Conservation (phyloP, 2,113 vertebrate species). For the Myiozetetes cayanensis region DNA sequence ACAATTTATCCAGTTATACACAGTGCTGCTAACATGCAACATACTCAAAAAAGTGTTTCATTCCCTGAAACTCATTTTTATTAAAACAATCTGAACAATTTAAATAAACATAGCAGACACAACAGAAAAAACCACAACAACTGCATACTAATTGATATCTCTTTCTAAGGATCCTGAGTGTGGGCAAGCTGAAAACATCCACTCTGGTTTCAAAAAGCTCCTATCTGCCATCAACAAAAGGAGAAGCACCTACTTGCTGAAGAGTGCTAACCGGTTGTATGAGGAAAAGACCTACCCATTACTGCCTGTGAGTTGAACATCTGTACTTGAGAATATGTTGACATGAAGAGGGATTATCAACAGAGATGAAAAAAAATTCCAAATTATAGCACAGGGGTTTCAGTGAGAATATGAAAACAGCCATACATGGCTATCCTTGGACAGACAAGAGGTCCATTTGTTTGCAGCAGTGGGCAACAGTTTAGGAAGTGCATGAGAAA, state of each 20-base stretch:
- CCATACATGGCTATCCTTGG: fast-evolving
- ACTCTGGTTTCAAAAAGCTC: conserved; percentile 51
- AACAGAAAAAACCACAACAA: neutral
- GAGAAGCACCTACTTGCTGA: conserved; percentile 54
- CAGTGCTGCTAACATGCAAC: neutral
- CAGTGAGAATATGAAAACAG: neutral
- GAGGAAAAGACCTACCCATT: conserved; percentile 61
- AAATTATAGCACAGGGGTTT: neutral
- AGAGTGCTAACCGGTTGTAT: conserved; percentile 62
- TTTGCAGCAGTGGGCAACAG: neutral
- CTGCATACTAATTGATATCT: neutral
- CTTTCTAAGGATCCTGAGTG: conserved; percentile 49
- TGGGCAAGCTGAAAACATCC: conserved; percentile 5
- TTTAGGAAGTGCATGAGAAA: neutral
- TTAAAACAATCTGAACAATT: neutral
- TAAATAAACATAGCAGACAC: neutral
- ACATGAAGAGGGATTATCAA: neutral
- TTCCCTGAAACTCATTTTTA: neutral
- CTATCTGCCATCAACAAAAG: conserved; percentile 48
- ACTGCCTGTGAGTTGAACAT: conserved; percentile 16
- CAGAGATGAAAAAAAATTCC: neutral
- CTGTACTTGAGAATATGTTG: neutral
- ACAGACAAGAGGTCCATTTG: neutral
- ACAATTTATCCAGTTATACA: neutral
- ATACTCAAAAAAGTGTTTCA: neutral